phyloP scores from a whole-genome alignment of 2,888 invertebrate species.

The Drosophila flavopinicola region DNA sequence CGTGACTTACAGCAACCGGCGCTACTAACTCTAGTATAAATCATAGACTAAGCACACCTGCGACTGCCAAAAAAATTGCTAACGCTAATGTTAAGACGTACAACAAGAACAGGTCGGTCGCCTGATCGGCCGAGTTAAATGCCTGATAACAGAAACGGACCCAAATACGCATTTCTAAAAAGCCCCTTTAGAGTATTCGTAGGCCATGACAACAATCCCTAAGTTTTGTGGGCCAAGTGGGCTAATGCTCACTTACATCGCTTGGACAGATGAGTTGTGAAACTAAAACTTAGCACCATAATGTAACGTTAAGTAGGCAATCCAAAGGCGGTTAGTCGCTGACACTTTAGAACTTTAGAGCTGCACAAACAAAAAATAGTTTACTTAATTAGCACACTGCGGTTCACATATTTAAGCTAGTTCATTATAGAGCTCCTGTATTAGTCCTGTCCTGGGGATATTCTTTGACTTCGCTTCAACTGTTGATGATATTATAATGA shows the following conservation, averaged over 20 bases:
- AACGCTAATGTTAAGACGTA: conserved; percentile 17
- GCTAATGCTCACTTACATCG: too few relatives aligned
- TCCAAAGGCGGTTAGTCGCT: conserved; percentile 16
- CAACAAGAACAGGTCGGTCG: conserved; percentile 31
- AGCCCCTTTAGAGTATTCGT: conserved; percentile 13
- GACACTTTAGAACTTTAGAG: conserved; percentile 12
- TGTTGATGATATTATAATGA: too few relatives aligned
- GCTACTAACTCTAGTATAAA: conserved; percentile 51
- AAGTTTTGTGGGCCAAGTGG: too few relatives aligned
- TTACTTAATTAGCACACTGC: too few relatives aligned
- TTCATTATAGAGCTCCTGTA: too few relatives aligned
- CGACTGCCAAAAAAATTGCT: conserved; percentile 35
- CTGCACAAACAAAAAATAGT: too few relatives aligned
- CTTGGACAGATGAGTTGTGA: too few relatives aligned
- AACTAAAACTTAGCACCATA: not conserved
- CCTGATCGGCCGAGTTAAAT: conserved; percentile 61
- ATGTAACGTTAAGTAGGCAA: conserved; percentile 19
- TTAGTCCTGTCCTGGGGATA: too few relatives aligned
- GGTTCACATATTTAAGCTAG: too few relatives aligned
- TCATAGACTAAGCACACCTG: conserved; percentile 42
- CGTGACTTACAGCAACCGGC: conserved; percentile 67
- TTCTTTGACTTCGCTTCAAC: too few relatives aligned
- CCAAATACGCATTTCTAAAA: conserved; percentile 41
- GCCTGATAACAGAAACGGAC: conserved; percentile 58
- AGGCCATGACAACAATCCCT: too few relatives aligned